A percentile compares a stretch with the other conserved stretches of the same genome.
phyloP scores from a whole-genome alignment of 2,113 vertebrate genomes.

The Heloderma charlesbogerti region DNA sequence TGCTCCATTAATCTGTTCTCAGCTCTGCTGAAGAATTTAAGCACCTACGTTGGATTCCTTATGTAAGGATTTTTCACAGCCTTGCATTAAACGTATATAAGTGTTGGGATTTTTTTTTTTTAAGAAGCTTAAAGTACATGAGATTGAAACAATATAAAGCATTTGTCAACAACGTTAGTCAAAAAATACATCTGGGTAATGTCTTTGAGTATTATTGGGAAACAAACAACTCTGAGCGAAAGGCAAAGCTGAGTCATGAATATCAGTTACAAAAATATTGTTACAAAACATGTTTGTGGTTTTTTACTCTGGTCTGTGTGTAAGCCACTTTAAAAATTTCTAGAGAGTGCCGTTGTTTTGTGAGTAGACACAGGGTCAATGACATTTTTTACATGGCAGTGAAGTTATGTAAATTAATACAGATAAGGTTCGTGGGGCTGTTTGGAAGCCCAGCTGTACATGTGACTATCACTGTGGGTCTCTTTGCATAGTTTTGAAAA shows the following conservation, averaged over 20 bases:
- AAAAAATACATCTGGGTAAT: neutral
- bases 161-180: neutral
- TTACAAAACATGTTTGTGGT: neutral
- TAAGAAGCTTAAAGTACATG: neutral
- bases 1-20: neutral
- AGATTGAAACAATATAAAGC: neutral
- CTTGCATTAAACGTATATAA: neutral
- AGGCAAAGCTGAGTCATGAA: constrained; percentile 5
- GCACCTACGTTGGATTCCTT: neutral
- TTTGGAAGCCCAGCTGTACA: neutral
- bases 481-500: no score
- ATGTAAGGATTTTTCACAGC: neutral
- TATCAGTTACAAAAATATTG: neutral
- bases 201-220: neutral
- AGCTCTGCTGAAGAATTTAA: neutral
- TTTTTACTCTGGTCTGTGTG: neutral
- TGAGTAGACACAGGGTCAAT: neutral
- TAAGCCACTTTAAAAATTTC: neutral
- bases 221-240: neutral
- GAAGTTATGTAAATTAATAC: neutral
- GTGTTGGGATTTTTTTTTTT: no score
- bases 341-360: neutral
- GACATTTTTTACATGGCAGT: neutral
- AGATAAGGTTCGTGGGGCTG: no score
- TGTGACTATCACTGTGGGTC: no score